Evolutionary conservation across 2,113 vertebrate species (phyloP), one percentile per base, ranked within the genome.

Genomic region (Agelaius tricolor): DNA sequence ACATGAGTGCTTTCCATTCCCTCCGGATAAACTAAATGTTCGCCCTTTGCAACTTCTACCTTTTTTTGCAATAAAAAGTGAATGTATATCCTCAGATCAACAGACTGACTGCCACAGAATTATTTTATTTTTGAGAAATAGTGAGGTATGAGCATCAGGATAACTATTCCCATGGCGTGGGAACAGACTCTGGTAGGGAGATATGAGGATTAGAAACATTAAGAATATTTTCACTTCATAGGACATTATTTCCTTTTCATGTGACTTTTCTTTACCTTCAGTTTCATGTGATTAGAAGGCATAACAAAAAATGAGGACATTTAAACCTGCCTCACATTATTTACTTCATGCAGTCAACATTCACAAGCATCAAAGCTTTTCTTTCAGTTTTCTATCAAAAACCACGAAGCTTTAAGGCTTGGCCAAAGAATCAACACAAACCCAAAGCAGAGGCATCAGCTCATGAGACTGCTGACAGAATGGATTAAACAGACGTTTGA

Each of bases 331-430:
- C 47, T 87, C 51, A 67, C 62, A 84, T 88, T 81, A 66, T 95
- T 94, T 95, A 87, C 55, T 93, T 82, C 90, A 73, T 51, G 28
- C 65, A 94, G 47, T 87, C 68, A 95, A 26, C 44, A 72, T 93
- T 91, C 84, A 89, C 78, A 93, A 84, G 49, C 87, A 91, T 97
- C 90, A 97, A 96, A 96, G 79, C 57, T 91, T 92, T 76, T 37
- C 73, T 95, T 94, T 94, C 90, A 84, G 49, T 30, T 11, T 51
- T 71, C 31, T 90, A 95, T 87, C 84, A 93, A 94, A 97, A 97
- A 71, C 67, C 81, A 95, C 6, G 18, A 95, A 76, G 87, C 77
- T 92, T 96, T 93, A 95, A 41, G 63, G 78, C 46, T 74, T 92
- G 59, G 63, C 78, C 58, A 74, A 89, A 83, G 74, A 59, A 92